A percentile compares a stretch with the other conserved stretches of the same genome.
phyloP scores from a whole-genome alignment of 2,888 invertebrate species.

The Tinea semifulvella region DNA sequence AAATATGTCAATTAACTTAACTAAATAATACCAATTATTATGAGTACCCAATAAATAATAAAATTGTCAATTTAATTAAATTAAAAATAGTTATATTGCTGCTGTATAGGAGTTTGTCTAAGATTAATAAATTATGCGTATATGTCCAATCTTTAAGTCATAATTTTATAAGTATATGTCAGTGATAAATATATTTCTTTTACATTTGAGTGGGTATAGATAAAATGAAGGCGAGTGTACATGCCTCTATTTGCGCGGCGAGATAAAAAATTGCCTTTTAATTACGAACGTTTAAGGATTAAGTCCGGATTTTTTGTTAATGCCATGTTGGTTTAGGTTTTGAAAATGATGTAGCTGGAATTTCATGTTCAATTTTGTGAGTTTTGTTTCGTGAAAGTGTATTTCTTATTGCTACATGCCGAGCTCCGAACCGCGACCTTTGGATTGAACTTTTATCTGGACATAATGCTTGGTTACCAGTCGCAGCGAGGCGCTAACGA shows the following conservation, averaged over 20 bases:
- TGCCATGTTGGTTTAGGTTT: not conserved
- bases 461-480: slow-evolving; percentile 33
- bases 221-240: no score
- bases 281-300: slow-evolving; percentile 15
- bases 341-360: not conserved
- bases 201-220: no score
- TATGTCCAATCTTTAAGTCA: no score
- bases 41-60: no score
- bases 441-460: slow-evolving; percentile 23
- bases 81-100: no score
- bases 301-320: slow-evolving; percentile 3
- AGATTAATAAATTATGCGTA: no score
- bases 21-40: no score
- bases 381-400: not conserved
- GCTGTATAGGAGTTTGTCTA: no score
- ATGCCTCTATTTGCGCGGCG: slow-evolving; percentile 7
- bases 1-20: no score
- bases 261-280: slow-evolving; percentile 27
- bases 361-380: not conserved
- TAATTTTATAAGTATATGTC: no score
- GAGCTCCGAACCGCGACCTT: not conserved
- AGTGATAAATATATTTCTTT: slow-evolving; percentile 30
- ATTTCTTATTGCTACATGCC: no score
- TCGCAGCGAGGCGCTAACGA: slow-evolving; percentile 46
- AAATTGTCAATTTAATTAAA: no score